Percentiles rank a stretch among this genome's conserved stretches.
phyloP scores from a whole-genome alignment of 2,797 vertebrate genomes.

The Chelmon rostratus region DNA sequence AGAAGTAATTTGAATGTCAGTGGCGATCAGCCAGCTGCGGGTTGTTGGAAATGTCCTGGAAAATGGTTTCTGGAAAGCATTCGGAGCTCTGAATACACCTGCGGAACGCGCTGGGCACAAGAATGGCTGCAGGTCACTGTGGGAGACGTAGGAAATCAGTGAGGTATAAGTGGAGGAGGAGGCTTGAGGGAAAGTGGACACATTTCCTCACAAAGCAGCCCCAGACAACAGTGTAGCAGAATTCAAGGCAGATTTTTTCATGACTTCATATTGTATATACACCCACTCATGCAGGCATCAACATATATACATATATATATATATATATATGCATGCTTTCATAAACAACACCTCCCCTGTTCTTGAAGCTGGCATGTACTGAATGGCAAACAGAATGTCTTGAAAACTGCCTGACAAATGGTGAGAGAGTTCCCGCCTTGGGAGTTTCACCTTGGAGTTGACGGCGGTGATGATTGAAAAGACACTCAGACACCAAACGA shows the following conservation, averaged over 20 bases:
- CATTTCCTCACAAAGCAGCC: conserved; percentile 1
- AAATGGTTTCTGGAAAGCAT: conserved; percentile 20
- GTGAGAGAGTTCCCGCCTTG: conserved; percentile 39
- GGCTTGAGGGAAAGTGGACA: conserved; percentile 5
- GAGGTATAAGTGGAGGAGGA: not conserved
- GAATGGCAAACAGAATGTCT: conserved; percentile 41
- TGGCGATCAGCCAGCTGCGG: conserved; percentile 8
- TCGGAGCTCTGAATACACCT: not conserved
- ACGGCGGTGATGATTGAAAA: conserved; percentile 66
- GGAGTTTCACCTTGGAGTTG: conserved; percentile 58
- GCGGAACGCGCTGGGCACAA: conserved; percentile 13
- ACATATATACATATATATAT: conserved; percentile 2
- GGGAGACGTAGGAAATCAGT: conserved; percentile 6
- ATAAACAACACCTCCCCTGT: conserved; percentile 1
- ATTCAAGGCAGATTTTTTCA: not conserved
- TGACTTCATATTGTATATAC: not conserved
- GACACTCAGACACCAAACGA: conserved; percentile 59
- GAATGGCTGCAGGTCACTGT: conserved; percentile 22
- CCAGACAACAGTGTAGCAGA: not conserved
- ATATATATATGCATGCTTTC: conserved; percentile 5
- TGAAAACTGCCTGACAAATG: conserved; percentile 50
- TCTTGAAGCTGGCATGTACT: conserved; percentile 1
- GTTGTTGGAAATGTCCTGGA: not conserved
- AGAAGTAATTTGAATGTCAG: not conserved
- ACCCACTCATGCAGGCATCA: not conserved